Conservation (phyloP, 2,888 invertebrate genomes). For the Liposcelis brunnea region DNA sequence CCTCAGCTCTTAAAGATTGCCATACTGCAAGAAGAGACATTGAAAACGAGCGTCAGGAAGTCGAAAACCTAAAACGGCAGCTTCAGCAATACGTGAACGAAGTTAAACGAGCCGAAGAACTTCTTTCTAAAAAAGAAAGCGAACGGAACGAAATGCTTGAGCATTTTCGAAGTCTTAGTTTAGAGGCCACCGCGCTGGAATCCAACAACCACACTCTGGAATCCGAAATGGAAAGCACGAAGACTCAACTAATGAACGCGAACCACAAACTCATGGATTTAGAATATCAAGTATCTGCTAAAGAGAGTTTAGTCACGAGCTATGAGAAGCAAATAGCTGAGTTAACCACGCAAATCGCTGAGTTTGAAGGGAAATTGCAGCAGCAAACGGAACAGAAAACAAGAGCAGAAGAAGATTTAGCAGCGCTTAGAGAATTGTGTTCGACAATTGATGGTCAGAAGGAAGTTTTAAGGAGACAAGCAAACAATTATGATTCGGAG, state of each 20-base stretch:
- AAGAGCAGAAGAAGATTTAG: constrained; percentile 41
- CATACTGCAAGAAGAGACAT: constrained; percentile 46
- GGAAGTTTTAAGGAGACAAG: constrained; percentile 38
- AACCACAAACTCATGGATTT: constrained; percentile 41
- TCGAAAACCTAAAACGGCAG: constrained; percentile 54
- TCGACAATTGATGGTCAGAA: constrained; percentile 48
- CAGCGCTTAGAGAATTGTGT: constrained; percentile 39
- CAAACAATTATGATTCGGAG: constrained; percentile 28
- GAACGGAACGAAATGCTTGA: constrained; percentile 66
- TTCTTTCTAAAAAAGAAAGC: constrained; percentile 54
- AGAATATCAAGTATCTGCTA: constrained; percentile 41
- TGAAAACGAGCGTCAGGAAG: constrained; percentile 49
- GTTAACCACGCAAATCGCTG: constrained; percentile 37
- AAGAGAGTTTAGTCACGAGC: constrained; percentile 33
- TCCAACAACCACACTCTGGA: constrained; percentile 65
- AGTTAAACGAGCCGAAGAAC: constrained; percentile 60
- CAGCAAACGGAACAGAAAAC: constrained; percentile 38
- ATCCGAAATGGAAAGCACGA: constrained; percentile 53
- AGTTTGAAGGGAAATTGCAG: constrained; percentile 45
- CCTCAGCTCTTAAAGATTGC: constrained; percentile 41
- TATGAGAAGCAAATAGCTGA: constrained; percentile 39
- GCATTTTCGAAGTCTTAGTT: constrained; percentile 56
- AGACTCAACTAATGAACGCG: constrained; percentile 36
- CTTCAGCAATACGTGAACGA: constrained; percentile 67
- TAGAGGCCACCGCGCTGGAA: constrained; percentile 59